Percentiles rank a stretch among this genome's conserved stretches.
Conservation (phyloP, 2,113 vertebrate species). For the Pseudolaguvia tuberculata region DNA sequence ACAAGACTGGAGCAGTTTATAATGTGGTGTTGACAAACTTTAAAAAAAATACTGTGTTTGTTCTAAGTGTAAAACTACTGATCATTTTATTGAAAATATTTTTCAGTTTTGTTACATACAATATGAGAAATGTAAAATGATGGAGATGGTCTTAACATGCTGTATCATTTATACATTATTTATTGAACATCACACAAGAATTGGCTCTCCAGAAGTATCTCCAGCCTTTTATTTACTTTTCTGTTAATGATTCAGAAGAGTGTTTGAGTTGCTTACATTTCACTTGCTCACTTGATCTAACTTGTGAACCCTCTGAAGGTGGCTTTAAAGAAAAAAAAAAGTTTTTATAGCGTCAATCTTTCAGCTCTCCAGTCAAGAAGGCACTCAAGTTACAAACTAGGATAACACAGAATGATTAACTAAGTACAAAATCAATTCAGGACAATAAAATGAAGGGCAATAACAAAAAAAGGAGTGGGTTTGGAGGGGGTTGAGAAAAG, state of each 20-base stretch:
- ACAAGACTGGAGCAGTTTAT: slow-evolving; percentile 94
- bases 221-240: background rate
- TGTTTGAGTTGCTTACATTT: slow-evolving; percentile 18
- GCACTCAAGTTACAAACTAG: slow-evolving; percentile 46
- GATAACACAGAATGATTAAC: slow-evolving; percentile 49
- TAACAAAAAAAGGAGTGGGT: slow-evolving; percentile 64
- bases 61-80: too few species aligned
- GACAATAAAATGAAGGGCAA: slow-evolving; percentile 58
- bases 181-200: background rate
- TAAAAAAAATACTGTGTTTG: too few species aligned
- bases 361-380: slow-evolving; percentile 36
- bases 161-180: background rate
- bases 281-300: slow-evolving; percentile 4
- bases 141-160: background rate
- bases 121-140: background rate
- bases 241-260: slow-evolving; percentile 1
- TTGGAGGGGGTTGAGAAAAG: slow-evolving; percentile 71
- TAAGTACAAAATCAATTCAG: slow-evolving; percentile 52
- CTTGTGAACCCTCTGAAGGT: slow-evolving; percentile 17
- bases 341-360: slow-evolving; percentile 70
- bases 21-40: slow-evolving; percentile 9
- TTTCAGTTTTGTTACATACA: background rate
- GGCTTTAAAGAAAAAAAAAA: slow-evolving; percentile 83
- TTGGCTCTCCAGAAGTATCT: background rate
- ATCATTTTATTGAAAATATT: background rate